These are phyloP conservation scores for Montipora foliosa DNA, from an alignment of 64 coral and sea anemone species.

Conservation along the genomic window DNA sequence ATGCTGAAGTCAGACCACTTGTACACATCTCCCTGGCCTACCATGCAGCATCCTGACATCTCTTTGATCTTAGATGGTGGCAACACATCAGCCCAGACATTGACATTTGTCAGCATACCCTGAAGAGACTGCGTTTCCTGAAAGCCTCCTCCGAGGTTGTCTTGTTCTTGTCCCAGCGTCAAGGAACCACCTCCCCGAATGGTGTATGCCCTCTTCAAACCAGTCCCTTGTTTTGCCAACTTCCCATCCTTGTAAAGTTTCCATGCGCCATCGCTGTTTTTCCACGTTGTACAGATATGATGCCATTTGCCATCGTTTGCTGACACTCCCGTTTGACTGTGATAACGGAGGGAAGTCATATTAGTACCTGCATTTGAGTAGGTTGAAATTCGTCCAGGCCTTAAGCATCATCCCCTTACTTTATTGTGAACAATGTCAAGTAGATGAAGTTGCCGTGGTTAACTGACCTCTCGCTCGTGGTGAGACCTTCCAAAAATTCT, in stretches of 20 bases:
- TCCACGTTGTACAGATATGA: conserved; percentile 25
- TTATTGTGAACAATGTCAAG: too few species aligned
- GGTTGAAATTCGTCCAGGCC: not conserved
- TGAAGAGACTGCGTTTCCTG: not conserved
- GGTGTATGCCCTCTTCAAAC: not conserved
- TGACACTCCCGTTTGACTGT: not conserved
- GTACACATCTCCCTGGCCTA: not conserved
- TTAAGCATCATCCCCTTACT: not conserved
- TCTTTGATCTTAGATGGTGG: not conserved
- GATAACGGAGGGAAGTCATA: not conserved
- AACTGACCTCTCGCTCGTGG: too few species aligned
- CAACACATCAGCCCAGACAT: not conserved
- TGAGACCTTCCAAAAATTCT: too few species aligned
- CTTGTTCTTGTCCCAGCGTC: not conserved
- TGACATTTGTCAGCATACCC: not conserved
- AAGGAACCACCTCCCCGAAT: not conserved
- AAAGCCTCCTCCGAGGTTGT: not conserved
- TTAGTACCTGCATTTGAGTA: not conserved
- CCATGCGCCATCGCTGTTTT: not conserved
- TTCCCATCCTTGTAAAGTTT: conserved; percentile 30
- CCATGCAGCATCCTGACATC: not conserved
- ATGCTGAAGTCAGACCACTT: not conserved
- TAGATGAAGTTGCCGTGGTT: too few species aligned
- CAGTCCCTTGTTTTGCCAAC: not conserved
- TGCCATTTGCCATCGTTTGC: conserved; percentile 37